A percentile compares a stretch with the other conserved stretches of the same genome.
Conservation (phyloP, 30 jellyfish, hydroid and myxozoan species). For the Clytia hemisphaerica region DNA sequence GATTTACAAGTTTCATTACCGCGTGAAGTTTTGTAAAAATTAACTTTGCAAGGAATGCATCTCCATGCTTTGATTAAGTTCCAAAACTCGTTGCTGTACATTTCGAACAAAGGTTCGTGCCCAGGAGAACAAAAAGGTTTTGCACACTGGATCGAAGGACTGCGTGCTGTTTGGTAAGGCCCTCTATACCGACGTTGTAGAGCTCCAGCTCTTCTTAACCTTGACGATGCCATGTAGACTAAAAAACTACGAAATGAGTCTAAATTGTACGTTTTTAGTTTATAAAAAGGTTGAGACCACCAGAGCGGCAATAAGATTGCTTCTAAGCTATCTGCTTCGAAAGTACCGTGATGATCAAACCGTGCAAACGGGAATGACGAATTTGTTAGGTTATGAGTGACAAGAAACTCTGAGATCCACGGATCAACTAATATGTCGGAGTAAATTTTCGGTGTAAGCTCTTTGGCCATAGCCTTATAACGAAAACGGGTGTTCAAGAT, state of each 20-base stretch:
- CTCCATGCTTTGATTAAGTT: not conserved
- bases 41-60: not conserved
- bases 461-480: not conserved
- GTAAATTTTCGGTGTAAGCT: not conserved
- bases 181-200: too few relatives aligned
- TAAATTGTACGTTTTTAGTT: not conserved
- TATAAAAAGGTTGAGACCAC: conserved; percentile 13
- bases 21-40: not conserved
- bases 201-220: not conserved
- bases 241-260: not conserved
- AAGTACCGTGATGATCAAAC: not conserved
- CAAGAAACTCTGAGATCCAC: not conserved
- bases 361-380: not conserved
- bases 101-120: not conserved
- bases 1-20: not conserved
- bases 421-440: not conserved
- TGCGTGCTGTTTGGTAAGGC: not conserved
- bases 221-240: not conserved
- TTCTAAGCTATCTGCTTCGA: not conserved
- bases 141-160: not conserved
- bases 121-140: conserved; percentile 8
- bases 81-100: not conserved
- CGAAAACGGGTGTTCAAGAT: not conserved
- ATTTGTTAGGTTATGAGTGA: not conserved
- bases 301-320: not conserved